phyloP scores from a whole-genome alignment of 2,113 vertebrate species.

The Leucoraja erinaceus region DNA sequence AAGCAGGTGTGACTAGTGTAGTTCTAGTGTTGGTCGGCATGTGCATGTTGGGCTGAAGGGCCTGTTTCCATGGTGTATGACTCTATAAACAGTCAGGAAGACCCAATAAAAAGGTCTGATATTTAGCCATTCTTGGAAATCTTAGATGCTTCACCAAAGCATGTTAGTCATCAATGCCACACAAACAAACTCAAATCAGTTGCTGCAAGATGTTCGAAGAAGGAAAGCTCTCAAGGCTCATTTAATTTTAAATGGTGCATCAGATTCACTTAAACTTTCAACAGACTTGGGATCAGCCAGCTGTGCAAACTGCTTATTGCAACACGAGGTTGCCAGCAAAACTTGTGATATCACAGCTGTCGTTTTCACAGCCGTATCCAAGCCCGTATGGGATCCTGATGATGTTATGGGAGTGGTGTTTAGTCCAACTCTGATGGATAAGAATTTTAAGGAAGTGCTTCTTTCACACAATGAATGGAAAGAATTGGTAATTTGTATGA shows the following conservation, averaged over 20 bases:
- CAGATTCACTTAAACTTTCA: slow-evolving; percentile 24
- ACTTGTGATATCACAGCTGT: not conserved
- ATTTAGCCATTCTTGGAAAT: not conserved
- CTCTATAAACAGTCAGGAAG: not conserved
- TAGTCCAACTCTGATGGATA: not conserved
- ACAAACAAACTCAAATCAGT: not conserved
- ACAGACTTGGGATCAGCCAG: not conserved
- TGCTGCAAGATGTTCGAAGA: not conserved
- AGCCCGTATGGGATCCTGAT: not conserved
- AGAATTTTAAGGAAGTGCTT: not conserved
- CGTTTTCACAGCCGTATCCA: not conserved
- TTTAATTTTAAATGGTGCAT: slow-evolving; percentile 5
- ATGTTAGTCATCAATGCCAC: not conserved
- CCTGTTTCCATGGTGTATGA: no score
- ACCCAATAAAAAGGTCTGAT: not conserved
- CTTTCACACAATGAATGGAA: not conserved
- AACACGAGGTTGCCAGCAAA: not conserved
- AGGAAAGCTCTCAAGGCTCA: not conserved
- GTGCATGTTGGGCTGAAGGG: no score
- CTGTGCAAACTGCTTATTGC: not conserved
- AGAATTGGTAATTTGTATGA: not conserved
- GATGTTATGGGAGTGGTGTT: not conserved
- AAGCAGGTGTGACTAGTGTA: no score
- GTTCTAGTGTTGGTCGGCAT: no score
- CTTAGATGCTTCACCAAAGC: not conserved